Percentiles rank a stretch among this genome's conserved stretches.
phyloP scores from a whole-genome alignment of 92 coral and sea anemone genomes.

The Isaurus tuberculatus region DNA sequence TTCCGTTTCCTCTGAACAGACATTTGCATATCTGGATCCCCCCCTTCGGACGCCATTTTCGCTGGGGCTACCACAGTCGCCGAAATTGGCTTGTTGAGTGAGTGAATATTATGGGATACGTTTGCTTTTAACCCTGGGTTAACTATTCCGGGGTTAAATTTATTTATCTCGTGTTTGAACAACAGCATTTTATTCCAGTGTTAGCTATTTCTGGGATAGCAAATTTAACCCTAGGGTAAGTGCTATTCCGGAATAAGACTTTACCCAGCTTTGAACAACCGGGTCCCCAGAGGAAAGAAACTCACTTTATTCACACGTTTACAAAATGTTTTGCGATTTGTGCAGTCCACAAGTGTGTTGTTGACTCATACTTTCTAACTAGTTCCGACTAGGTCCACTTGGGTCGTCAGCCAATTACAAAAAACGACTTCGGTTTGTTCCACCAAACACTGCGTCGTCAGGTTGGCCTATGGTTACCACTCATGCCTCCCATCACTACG shows the following conservation, averaged over 20 bases:
- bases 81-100: background rate
- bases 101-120: conserved; percentile 3
- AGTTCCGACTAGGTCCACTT: too few species aligned
- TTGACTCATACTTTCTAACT: too few species aligned
- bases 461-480: too few species aligned
- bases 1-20: conserved; percentile 8
- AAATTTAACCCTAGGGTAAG: background rate
- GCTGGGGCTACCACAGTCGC: conserved; percentile 12
- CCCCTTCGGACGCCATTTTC: conserved; percentile 27
- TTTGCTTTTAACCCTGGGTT: conserved; percentile 14
- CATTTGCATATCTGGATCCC: background rate
- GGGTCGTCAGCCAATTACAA: too few species aligned
- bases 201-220: conserved; percentile 5
- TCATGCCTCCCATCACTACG: too few species aligned
- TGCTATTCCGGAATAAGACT: conserved; percentile 9
- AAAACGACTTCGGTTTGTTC: too few species aligned
- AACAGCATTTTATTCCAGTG: conserved; percentile 16
- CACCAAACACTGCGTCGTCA: too few species aligned
- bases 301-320: too few species aligned
- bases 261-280: conserved; percentile 23
- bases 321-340: too few species aligned
- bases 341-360: too few species aligned
- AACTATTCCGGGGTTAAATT: conserved; percentile 19
- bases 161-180: conserved; percentile 15
- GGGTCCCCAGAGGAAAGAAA: too few species aligned